A percentile compares a stretch with the other conserved stretches of the same genome.
These are phyloP conservation scores for Acrobasis suavella DNA, from an alignment of 2,888 invertebrate species.

Conservation along the genomic window DNA sequence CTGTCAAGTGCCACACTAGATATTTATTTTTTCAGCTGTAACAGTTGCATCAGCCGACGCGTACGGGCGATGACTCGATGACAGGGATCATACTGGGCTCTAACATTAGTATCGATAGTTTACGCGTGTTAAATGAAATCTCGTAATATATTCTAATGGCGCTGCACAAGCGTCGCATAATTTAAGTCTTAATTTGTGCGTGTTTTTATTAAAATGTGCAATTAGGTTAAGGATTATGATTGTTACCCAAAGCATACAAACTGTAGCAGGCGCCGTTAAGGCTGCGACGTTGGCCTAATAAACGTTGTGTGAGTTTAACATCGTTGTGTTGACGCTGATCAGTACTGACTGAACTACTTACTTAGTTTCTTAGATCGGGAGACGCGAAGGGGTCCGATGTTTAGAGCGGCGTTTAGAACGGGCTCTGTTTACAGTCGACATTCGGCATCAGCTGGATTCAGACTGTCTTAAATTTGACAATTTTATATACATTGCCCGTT, in stretches of 20 bases:
- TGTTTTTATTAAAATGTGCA: constrained; percentile 76
- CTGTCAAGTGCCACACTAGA: constrained; percentile 73
- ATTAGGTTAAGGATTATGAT: constrained; percentile 70
- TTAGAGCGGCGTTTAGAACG: not conserved
- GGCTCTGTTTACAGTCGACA: not conserved
- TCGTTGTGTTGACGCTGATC: constrained; percentile 18
- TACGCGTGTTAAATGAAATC: constrained; percentile 80
- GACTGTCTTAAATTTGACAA: no score
- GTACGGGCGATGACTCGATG: constrained; percentile 46
- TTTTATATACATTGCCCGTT: not conserved
- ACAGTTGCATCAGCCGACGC: constrained; percentile 45
- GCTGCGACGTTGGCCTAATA: constrained; percentile 30
- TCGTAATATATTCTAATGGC: constrained; percentile 76
- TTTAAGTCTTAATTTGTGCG: constrained; percentile 70
- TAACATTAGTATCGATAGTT: constrained; percentile 64
- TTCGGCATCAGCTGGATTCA: not conserved
- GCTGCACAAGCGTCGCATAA: constrained; percentile 62
- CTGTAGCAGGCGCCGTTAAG: constrained; percentile 47
- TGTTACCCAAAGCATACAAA: constrained; percentile 76
- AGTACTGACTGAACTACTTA: constrained; percentile 22
- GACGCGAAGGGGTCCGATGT: constrained; percentile 7
- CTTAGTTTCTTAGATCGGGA: constrained; percentile 20
- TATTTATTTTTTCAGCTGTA: constrained; percentile 65
- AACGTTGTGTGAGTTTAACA: constrained; percentile 16
- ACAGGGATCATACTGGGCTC: constrained; percentile 74